Evolutionary conservation across 2,888 invertebrate genomes (phyloP).

Genomic region (Tiliacea citrago): DNA sequence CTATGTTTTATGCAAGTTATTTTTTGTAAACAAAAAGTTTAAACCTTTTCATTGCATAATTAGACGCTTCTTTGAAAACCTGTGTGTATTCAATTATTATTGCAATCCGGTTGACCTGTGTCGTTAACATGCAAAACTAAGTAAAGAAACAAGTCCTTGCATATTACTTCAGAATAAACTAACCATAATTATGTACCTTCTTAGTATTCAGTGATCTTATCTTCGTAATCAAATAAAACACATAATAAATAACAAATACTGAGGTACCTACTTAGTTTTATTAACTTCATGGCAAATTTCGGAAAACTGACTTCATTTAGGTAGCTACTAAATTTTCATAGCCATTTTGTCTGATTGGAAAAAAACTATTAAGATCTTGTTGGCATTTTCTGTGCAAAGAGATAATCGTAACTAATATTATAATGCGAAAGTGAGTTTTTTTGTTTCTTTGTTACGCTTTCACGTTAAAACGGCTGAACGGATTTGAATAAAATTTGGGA

Average conservation of each 20-base stretch:
- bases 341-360: no score
- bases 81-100: background rate
- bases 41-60: background rate
- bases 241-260: no score
- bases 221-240: background rate
- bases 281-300: background rate
- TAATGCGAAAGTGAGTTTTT: no score
- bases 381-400: background rate
- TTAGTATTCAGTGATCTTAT: background rate
- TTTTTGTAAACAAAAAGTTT: background rate
- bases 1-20: background rate
- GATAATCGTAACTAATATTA: no score
- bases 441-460: no score
- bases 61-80: background rate
- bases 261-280: background rate
- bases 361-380: background rate
- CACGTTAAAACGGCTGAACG: no score
- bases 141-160: conserved; percentile 31
- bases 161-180: background rate
- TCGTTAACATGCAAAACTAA: conserved; percentile 27
- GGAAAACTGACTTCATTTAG: background rate
- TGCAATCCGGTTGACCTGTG: conserved; percentile 14
- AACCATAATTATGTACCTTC: background rate
- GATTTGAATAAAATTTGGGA: no score
- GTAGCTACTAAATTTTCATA: background rate